Conservation (phyloP, 1,140 invertebrate species). For the Plectus sambesii region DNA sequence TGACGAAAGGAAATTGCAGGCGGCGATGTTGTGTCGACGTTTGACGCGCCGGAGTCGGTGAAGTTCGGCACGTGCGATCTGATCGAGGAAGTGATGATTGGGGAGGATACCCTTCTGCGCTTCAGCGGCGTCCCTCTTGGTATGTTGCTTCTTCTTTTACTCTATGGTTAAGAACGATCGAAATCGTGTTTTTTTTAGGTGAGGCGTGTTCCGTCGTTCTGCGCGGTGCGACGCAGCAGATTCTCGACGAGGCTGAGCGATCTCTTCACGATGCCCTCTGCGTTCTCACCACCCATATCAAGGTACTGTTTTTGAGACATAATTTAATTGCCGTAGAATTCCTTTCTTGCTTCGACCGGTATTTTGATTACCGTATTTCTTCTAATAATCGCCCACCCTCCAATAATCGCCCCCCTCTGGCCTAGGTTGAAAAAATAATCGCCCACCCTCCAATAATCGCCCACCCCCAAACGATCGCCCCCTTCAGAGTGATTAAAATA, state of each 20-base stretch:
- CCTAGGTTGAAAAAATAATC: too few relatives aligned
- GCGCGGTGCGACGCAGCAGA: constrained; percentile 96
- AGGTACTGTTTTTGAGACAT: too few relatives aligned
- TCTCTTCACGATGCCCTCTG: constrained; percentile 96
- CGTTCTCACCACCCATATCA: constrained; percentile 85
- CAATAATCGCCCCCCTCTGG: too few relatives aligned
- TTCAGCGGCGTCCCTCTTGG: constrained; percentile 63
- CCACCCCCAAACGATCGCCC: too few relatives aligned
- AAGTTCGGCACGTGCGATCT: constrained; percentile 85
- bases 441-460: too few relatives aligned
- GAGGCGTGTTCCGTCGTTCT: constrained; percentile 95
- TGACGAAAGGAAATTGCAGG: too few relatives aligned
- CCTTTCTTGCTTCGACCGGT: too few relatives aligned
- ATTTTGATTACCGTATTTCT: too few relatives aligned
- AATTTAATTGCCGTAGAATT: too few relatives aligned
- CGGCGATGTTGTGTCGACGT: constrained; percentile 96
- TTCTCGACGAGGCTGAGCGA: constrained; percentile 93
- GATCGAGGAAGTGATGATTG: constrained; percentile 96
- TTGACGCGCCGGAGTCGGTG: constrained; percentile 78
- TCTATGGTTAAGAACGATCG: constrained; percentile 4
- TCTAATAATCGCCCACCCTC: too few relatives aligned
- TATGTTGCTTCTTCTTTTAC: too few relatives aligned
- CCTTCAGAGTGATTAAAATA: too few relatives aligned
- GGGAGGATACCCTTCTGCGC: constrained; percentile 85
- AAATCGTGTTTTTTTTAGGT: constrained; percentile 54